A percentile compares a stretch with the other conserved stretches of the same genome.
Evolutionary conservation across 35 echinoderm and acorn worm genomes (phyloP).

Genomic region (Stichopus chloronotus): DNA sequence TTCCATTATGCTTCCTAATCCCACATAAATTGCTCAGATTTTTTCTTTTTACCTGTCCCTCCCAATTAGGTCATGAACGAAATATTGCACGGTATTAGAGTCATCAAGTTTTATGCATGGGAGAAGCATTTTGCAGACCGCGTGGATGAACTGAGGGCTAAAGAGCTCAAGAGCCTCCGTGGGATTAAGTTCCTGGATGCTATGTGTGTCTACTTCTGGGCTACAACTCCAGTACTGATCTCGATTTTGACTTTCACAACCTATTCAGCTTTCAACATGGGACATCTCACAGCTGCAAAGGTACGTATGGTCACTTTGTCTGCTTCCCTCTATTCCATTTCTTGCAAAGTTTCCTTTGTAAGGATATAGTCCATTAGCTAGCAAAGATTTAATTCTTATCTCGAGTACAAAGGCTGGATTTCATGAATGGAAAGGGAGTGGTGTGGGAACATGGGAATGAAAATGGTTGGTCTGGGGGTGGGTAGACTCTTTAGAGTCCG

Average conservation of each 20-base stretch:
- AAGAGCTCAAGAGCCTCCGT: constrained; percentile 77
- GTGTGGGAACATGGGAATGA: too few relatives aligned
- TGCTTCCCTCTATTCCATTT: background rate
- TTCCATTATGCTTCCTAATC: too few relatives aligned
- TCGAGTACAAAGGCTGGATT: too few relatives aligned
- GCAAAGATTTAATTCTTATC: too few relatives aligned
- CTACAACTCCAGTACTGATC: constrained; percentile 92
- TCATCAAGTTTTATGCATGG: constrained; percentile 98
- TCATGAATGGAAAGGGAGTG: too few relatives aligned
- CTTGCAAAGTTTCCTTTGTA: background rate
- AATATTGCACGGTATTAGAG: constrained; percentile 86
- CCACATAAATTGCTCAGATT: too few relatives aligned
- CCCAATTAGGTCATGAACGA: constrained; percentile 90
- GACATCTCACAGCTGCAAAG: constrained; percentile 89
- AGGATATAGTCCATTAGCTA: background rate
- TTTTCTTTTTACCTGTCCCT: background rate
- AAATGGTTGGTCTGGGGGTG: too few relatives aligned
- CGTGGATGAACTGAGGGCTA: constrained; percentile 67
- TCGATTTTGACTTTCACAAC: constrained; percentile 92
- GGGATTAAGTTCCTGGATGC: constrained; percentile 98
- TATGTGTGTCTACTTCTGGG: constrained; percentile 99
- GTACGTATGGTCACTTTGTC: constrained; percentile 25
- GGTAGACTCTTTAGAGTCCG: too few relatives aligned
- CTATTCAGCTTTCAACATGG: constrained; percentile 70
- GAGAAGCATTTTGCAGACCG: constrained; percentile 80